Base-by-base conservation (phyloP, 2,888 invertebrate genomes). In the Melangyna quadrimaculata region DNA sequence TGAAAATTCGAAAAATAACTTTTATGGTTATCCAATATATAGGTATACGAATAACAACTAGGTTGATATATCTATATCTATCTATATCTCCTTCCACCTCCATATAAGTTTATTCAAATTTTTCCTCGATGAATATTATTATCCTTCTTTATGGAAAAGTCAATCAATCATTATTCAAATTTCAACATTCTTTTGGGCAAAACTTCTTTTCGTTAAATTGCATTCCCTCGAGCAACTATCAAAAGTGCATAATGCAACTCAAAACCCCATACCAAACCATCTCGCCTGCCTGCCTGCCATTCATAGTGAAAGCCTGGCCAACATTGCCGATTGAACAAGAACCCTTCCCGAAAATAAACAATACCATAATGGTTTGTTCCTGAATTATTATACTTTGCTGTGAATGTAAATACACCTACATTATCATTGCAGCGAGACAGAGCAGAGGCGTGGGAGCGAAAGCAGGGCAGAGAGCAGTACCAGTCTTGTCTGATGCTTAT, bases 81-180 rank as follows among this genome's bases (percentile, higher is more conserved):
- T 37, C 40, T 24, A 2, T 10, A 2, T n/a, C n/a, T 40, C 40
- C 10, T 17, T 27, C 27, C 14, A 6, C 17, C 37, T 8, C 40
- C 9, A 7, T 1, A 63, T 35, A n/a, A 82, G 70, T 84, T 65
- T 75, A 80, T 67, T 80, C 71, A 75, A 79, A 80, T 81, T 81
- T 77, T 73, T 81, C 55, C 69, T 78, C 77, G 57, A 81, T 81
- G 86, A 86, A 86, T 86, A 80, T 77, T 81, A 86, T 86, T 78
- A 81, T 78, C 48, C 73, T 59, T 27, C 65, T 81, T 81, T 45
- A 81, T 73, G 48, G 86, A 77, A 78, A 86, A 86, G 81, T 86
- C 86, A 86, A 86, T 86, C 86, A 86, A 86, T 86, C 86, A 86
- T 86, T 86, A 86, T 86, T 86, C 81, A 86, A 81, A 78, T 86